Base-by-base conservation (phyloP, 2,888 invertebrate species). In the Parascotia fuliginaria region DNA sequence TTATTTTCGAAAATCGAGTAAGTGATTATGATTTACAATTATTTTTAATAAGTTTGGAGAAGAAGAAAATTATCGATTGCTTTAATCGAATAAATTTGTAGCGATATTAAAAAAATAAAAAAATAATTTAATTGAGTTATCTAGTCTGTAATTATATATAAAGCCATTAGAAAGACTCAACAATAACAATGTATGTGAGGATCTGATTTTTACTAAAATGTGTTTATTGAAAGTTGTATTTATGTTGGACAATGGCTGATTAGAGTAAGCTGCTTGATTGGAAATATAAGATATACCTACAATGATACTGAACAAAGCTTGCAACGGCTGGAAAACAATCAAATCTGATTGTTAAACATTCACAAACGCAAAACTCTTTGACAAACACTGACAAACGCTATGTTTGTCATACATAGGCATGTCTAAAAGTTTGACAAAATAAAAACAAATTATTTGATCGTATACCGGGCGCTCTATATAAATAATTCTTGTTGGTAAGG, bases 121-220 rank as follows among this genome's bases (percentile, higher is more conserved):
- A 42, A 50, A 48, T 60, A 60, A 65, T 61, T 53, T 65, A 58
- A 62, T 55, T 65, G 67, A 67, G 70, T 67, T 65, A 65, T 67
- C 67, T 69, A 70, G 62, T 68, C 61, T 66, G 59, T 67, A 60
- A 65, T 58, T 70, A 66, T 67, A 72, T 65, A 63, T 69, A 59
- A 59, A 59, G 61, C 61, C 57, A 67, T 65, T 64, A 47, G 53
- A 54, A 61, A 64, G 60, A 58, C 59, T 59, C 54, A 31, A 38
- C 47, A 39, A 44, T 56, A 58, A 65, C 60, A 61, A 64, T 57
- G 49, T 65, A 64, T 60, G 46, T 60, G 56, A 52, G 63, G 67
- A 66, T 71, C 65, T 70, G 67, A 70, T 57, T 56, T 59, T 51
- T 44, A 50, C 33, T 42, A 52, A 46, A 49, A 43, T 42, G 46